Conservation (phyloP, 2,113 vertebrate genomes). For the Neolamprologus brichardi region DNA sequence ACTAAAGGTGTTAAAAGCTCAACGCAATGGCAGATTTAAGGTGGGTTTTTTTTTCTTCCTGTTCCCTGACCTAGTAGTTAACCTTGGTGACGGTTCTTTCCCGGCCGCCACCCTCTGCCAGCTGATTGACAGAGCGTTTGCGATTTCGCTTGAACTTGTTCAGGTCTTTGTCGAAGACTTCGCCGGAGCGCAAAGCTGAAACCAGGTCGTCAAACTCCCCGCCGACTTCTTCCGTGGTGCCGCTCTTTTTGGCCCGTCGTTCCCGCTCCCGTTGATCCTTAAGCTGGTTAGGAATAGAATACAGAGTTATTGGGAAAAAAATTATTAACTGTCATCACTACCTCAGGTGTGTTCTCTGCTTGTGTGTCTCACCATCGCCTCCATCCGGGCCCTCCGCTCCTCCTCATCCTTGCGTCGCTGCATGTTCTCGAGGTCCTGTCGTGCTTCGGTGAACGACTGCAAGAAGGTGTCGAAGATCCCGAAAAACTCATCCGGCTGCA, state of each 20-base stretch:
- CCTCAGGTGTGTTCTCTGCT: not conserved
- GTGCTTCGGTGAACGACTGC: slow-evolving; percentile 88
- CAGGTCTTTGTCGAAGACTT: slow-evolving; percentile 98
- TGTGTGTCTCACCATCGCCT: slow-evolving; percentile 82
- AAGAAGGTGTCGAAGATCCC: slow-evolving; percentile 95
- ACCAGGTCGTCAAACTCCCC: slow-evolving; percentile 97
- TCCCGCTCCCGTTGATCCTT: slow-evolving; percentile 94
- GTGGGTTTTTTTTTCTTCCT: not conserved
- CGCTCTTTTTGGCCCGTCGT: slow-evolving; percentile 80
- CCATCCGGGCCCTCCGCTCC: slow-evolving; percentile 89
- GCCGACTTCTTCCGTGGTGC: slow-evolving; percentile 82
- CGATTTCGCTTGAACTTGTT: slow-evolving; percentile 95
- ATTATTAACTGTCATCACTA: accelerated
- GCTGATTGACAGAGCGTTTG: slow-evolving; percentile 87
- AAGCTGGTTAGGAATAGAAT: slow-evolving; percentile 68
- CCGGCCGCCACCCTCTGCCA: slow-evolving; percentile 78
- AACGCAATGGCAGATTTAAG: slow-evolving; percentile 10
- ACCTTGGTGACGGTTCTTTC: slow-evolving; percentile 87
- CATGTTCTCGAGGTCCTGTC: slow-evolving; percentile 94
- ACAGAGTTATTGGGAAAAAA: not conserved
- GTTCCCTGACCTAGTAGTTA: slow-evolving; percentile 76
- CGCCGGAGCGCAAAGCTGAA: slow-evolving; percentile 87
- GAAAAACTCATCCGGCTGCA: slow-evolving; percentile 97
- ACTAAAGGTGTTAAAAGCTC: slow-evolving; percentile 28
- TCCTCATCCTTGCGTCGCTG: slow-evolving; percentile 91